Evolutionary conservation across 2,113 vertebrate genomes (phyloP), one percentile per base, ranked within the genome.

Genomic region (Emydocephalus ijimae): DNA sequence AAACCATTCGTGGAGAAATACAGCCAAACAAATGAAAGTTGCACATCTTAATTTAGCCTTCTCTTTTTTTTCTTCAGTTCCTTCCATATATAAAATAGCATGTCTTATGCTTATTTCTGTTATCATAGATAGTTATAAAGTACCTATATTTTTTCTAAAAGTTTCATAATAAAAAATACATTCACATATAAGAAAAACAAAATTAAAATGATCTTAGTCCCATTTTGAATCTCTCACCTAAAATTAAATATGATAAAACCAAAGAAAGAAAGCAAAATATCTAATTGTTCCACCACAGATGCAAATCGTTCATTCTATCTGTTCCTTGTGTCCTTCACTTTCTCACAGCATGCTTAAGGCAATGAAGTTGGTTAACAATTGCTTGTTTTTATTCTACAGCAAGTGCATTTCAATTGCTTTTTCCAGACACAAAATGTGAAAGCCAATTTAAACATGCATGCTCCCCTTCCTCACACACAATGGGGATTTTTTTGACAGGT

Each of bases 391-490:
- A 85, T 64, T 89, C 88, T 54, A 69, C 15, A 86, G 45, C 29
- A 34, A 59, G 69, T 61, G 74, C 74, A 50, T 92, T 43, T 85
- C 92, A 64, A 90, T 90, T 54, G 45, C 48, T 90, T 90, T 90
- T 93, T 45, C 29, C 88, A 56, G 69, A 8, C 21, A 93, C 29
- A 94, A 96, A 87, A 81, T 14, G 61, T 57, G 74, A 54, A 34
- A 90, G 88, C 74, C 45, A 90, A 61, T 39, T 89, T 85, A 89
- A 85, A 59, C 54, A 50, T 20, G 1, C 11, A 92, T 20, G 1
- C 18, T 64, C 59, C 39, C 39, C 20, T 39, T 24, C n/a, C 29
- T 6, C 5, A 18, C 14, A 57, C 54, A 20, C 87, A 29, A 15
- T 86, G 23, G 88, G 74, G 26, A 23, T 61, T 81, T 23, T 59